These are phyloP conservation scores for Cerastis rubricosa DNA, from an alignment of 2,888 invertebrate genomes.

Conservation along the genomic window DNA sequence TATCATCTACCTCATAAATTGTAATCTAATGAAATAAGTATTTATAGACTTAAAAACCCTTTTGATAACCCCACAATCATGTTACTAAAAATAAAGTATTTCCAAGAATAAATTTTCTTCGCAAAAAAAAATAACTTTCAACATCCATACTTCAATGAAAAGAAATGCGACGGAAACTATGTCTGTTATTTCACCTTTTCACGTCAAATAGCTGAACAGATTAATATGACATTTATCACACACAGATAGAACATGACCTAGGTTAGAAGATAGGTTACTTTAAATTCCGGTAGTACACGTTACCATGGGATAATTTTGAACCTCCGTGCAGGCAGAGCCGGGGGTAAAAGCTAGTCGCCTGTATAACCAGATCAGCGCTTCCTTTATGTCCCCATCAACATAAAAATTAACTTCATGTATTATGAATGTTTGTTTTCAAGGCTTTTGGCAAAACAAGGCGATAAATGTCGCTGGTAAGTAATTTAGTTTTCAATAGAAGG, in stretches of 20 bases:
- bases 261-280: background rate
- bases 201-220: background rate
- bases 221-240: background rate
- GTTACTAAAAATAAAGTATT: background rate
- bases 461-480: constrained; percentile 55
- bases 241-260: background rate
- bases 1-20: background rate
- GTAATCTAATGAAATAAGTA: background rate
- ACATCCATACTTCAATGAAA: background rate
- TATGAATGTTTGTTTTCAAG: constrained; percentile 51
- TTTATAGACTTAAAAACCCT: background rate
- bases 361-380: constrained; percentile 44
- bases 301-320: background rate
- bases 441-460: constrained; percentile 55
- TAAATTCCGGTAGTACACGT: background rate
- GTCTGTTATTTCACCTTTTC: background rate
- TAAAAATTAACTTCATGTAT: constrained; percentile 56
- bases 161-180: background rate
- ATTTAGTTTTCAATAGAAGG: constrained; percentile 45
- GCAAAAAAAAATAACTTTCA: background rate
- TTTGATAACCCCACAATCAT: background rate
- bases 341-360: background rate
- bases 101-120: background rate
- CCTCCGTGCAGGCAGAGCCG: background rate
- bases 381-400: constrained; percentile 55